Conservation (phyloP, 2,797 vertebrate species). For the Micrastur ruficollis region DNA sequence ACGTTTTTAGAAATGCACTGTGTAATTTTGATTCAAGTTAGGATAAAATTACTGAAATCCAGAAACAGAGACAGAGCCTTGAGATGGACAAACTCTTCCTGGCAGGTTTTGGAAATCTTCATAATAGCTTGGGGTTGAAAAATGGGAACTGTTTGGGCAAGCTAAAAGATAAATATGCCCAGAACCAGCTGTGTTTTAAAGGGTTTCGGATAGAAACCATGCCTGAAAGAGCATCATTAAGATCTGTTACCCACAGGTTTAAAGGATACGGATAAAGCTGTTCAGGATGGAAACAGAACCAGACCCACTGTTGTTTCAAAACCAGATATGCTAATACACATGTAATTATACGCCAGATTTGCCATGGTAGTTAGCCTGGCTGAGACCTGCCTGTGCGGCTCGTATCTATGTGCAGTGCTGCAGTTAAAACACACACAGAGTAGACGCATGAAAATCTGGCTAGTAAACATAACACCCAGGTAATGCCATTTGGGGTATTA, state of each 20-base stretch:
- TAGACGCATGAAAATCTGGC: not conserved
- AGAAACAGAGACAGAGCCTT: not conserved
- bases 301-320: not conserved
- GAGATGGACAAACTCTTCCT: not conserved
- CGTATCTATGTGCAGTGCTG: fast-evolving
- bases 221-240: not conserved
- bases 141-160: not conserved
- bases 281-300: not conserved
- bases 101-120: not conserved
- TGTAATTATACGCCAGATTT: fast-evolving
- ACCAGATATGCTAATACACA: not conserved
- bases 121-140: not conserved
- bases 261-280: not conserved
- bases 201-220: not conserved
- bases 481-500: not conserved
- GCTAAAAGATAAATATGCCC: not conserved
- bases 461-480: not conserved
- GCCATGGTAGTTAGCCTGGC: not conserved
- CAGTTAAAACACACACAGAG: not conserved
- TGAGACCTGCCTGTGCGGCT: not conserved
- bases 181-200: not conserved
- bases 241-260: not conserved
- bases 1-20: not conserved
- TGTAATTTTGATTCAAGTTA: not conserved
- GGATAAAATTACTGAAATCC: not conserved